These are phyloP conservation scores for Hemibagrus guttatus DNA, from an alignment of 2,797 vertebrate genomes.

Conservation along the genomic window DNA sequence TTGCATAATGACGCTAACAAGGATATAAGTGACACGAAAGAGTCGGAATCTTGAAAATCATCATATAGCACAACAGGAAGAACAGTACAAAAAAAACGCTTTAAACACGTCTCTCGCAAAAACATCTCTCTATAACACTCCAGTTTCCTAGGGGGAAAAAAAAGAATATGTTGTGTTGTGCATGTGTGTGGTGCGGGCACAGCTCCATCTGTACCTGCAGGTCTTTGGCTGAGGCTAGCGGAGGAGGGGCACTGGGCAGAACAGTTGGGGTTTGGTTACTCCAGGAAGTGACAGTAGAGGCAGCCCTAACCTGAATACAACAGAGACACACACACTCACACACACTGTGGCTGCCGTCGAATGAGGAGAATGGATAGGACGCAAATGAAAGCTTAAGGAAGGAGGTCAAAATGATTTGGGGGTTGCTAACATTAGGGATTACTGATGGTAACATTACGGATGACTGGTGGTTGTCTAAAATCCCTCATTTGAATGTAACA, in stretches of 20 bases:
- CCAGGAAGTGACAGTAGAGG: slow-evolving; percentile 98
- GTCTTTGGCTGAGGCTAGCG: slow-evolving; percentile 86
- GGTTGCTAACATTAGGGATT: neutral
- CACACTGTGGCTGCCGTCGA: slow-evolving; percentile 74
- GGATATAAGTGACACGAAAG: neutral
- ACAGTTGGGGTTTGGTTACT: slow-evolving; percentile 99
- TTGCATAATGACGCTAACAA: neutral
- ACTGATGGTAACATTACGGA: slow-evolving; percentile 1
- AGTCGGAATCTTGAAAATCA: neutral
- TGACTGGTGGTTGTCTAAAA: neutral
- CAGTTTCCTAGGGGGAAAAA: neutral
- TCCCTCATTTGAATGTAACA: neutral
- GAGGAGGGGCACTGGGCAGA: slow-evolving; percentile 89
- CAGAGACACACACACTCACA: slow-evolving; percentile 83
- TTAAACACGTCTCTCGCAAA: neutral
- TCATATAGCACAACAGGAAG: neutral
- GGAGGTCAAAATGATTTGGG: slow-evolving; percentile 10
- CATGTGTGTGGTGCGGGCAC: slow-evolving; percentile 48
- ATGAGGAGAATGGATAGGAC: slow-evolving; percentile 15
- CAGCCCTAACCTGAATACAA: slow-evolving; percentile 92
- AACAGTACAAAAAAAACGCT: neutral
- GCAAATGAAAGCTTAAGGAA: slow-evolving; percentile 49
- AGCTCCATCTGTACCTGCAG: slow-evolving; percentile 83
- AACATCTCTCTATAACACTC: neutral
- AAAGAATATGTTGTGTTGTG: slow-evolving; percentile 16